Conservation (phyloP, 1,140 invertebrate genomes). For the Gryon sp. region DNA sequence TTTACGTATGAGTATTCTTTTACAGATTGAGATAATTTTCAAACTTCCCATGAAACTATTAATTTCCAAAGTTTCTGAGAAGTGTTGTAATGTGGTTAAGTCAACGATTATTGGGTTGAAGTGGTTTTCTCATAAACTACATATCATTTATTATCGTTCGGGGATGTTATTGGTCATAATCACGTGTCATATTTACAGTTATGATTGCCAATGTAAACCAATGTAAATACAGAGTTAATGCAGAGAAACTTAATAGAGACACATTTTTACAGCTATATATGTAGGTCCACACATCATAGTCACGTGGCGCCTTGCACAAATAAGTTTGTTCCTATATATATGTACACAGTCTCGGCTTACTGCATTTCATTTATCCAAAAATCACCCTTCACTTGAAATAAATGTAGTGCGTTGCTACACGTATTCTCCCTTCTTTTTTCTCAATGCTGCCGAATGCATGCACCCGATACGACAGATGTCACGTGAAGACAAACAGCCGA, state of each 20-base stretch:
- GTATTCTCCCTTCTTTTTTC: conserved; percentile 37
- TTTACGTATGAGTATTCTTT: too few relatives aligned
- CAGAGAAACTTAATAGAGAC: conserved; percentile 3
- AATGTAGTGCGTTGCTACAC: conserved; percentile 37
- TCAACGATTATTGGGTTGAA: conserved; percentile 14
- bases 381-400: conserved; percentile 59
- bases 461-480: conserved; percentile 62
- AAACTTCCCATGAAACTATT: not conserved
- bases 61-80: conserved; percentile 1
- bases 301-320: conserved; percentile 53
- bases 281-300: conserved; percentile 21
- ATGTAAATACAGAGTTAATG: conserved; percentile 24
- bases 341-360: conserved; percentile 50
- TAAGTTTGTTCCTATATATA: conserved; percentile 29
- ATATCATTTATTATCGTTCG: conserved; percentile 20
- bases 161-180: conserved; percentile 41
- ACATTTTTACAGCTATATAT: conserved; percentile 40
- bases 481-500: conserved; percentile 60
- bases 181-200: conserved; percentile 36
- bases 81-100: conserved; percentile 18
- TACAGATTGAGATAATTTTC: too few relatives aligned
- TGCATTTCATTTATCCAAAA: conserved; percentile 63
- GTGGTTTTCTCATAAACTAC: conserved; percentile 25
- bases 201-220: conserved; percentile 21
- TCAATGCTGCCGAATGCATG: conserved; percentile 32